Percentiles rank a stretch among this genome's conserved stretches.
Conservation (phyloP, 2,113 vertebrate species). For the Brachypodius melanocephalos region DNA sequence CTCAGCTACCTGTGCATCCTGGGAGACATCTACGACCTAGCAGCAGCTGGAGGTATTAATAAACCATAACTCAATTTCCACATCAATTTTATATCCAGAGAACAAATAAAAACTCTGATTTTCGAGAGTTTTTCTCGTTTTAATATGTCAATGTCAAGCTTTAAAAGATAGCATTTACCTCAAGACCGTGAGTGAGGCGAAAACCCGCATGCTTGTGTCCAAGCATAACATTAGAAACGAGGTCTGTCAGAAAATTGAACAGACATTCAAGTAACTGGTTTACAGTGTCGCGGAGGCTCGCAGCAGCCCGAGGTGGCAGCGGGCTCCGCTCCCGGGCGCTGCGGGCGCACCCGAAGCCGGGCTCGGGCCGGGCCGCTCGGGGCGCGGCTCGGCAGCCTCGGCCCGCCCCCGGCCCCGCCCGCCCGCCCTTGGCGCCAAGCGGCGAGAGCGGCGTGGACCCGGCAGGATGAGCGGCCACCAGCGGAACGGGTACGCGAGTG, state of each 20-base stretch:
- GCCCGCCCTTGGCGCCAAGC: background rate
- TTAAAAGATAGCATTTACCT: background rate
- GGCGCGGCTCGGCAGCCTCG: fast-evolving
- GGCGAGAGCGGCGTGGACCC: background rate
- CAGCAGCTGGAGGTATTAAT: background rate
- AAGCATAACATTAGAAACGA: fast-evolving
- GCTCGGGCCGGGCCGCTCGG: fast-evolving
- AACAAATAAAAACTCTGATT: background rate
- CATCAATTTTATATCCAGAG: background rate
- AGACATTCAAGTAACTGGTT: fast-evolving
- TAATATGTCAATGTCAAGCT: background rate
- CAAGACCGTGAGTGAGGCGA: background rate
- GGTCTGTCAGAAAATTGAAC: fast-evolving
- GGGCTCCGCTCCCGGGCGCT: fast-evolving
- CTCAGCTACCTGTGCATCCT: background rate
- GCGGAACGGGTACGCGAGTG: background rate
- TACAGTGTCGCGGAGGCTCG: fast-evolving
- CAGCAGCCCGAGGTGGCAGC: fast-evolving
- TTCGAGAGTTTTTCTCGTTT: background rate
- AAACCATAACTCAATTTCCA: background rate
- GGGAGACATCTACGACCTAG: background rate
- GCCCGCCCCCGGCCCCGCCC: background rate
- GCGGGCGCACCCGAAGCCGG: fast-evolving
- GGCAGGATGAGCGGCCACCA: background rate
- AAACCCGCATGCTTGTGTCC: background rate